A percentile compares a stretch with the other conserved stretches of the same genome.
Conservation (phyloP, 2,888 invertebrate species). For the Patella ulyssiponensis region DNA sequence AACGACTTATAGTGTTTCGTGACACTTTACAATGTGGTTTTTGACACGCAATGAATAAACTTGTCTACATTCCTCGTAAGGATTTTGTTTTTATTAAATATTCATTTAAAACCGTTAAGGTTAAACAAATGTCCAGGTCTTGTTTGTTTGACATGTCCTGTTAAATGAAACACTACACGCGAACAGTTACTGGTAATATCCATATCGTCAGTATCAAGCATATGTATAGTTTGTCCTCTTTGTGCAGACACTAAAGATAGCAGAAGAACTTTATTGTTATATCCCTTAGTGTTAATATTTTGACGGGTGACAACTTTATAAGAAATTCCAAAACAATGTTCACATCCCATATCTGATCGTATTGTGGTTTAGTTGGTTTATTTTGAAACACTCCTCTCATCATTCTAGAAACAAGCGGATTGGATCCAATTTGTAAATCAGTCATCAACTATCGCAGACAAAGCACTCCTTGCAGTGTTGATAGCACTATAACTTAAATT, state of each 20-base stretch:
- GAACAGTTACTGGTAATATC: too few species aligned
- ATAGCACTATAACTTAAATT: constrained; percentile 30
- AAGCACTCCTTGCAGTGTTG: too few species aligned
- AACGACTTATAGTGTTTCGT: too few species aligned
- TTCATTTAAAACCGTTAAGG: constrained; percentile 14
- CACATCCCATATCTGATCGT: constrained; percentile 37
- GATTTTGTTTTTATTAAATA: constrained; percentile 28
- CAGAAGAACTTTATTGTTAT: too few species aligned
- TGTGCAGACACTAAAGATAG: too few species aligned
- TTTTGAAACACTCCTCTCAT: constrained; percentile 37
- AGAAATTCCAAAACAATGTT: constrained; percentile 32
- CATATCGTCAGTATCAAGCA: too few species aligned
- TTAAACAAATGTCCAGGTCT: constrained; percentile 27
- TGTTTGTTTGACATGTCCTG: constrained; percentile 28
- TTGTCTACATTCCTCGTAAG: constrained; percentile 17
- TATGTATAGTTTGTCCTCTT: too few species aligned
- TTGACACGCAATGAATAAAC: constrained; percentile 26
- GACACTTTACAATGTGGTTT: too few species aligned
- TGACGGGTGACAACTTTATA: constrained; percentile 18
- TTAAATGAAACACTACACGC: constrained; percentile 19
- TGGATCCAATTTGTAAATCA: too few species aligned
- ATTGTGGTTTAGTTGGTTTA: constrained; percentile 33
- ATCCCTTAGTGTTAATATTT: constrained; percentile 24
- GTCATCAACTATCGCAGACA: too few species aligned
- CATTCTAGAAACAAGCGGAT: constrained; percentile 31